phyloP scores from a whole-genome alignment of 2,113 vertebrate genomes.

The Myodes glareolus region DNA sequence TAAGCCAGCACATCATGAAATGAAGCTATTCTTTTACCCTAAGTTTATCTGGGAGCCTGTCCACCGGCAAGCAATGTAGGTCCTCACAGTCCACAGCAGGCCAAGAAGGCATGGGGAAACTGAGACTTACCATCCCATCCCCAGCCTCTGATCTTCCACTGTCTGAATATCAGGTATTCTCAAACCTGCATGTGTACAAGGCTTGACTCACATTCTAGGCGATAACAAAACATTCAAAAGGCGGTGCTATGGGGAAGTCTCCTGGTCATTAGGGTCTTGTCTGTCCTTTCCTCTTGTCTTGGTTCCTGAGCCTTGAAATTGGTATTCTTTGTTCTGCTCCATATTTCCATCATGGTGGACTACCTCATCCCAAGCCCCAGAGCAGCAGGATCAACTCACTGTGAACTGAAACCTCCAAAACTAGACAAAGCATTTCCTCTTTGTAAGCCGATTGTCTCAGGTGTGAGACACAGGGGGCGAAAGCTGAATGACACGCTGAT shows the following conservation, averaged over 20 bases:
- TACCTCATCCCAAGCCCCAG: not conserved
- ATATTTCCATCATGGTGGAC: not conserved
- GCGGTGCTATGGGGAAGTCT: not conserved
- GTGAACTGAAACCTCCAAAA: not conserved
- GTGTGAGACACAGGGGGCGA: not conserved
- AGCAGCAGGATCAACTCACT: not conserved
- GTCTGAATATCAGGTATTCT: not conserved
- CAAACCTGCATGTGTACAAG: not conserved
- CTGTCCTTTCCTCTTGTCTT: not conserved
- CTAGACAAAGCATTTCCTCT: not conserved
- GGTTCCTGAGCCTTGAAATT: not conserved
- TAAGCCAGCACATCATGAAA: not conserved
- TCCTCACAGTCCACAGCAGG: not conserved
- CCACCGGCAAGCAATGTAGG: not conserved
- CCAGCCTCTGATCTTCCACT: not conserved
- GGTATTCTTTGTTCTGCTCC: not conserved
- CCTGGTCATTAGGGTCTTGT: not conserved
- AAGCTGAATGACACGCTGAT: not conserved
- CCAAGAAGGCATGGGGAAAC: not conserved
- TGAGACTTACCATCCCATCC: too few species aligned
- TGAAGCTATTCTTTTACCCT: not conserved
- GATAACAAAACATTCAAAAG: not conserved
- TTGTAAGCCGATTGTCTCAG: not conserved
- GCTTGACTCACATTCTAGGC: not conserved
- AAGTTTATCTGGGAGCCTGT: not conserved